A percentile compares a stretch with the other conserved stretches of the same genome.
phyloP scores from a whole-genome alignment of 2,888 invertebrate genomes.

The Meteorus colon region DNA sequence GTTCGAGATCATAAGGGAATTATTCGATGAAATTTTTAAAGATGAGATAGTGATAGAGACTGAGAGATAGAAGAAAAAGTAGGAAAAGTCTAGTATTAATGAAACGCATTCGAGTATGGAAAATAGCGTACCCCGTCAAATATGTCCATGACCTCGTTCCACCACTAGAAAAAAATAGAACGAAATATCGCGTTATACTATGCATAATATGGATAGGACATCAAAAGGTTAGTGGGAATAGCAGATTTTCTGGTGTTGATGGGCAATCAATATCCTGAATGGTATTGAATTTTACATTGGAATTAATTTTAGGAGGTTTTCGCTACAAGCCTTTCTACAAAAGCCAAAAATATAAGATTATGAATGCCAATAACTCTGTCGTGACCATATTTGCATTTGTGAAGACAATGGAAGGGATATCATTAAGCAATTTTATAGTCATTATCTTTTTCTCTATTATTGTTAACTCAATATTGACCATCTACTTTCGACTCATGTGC shows the following conservation, averaged over 20 bases:
- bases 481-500: conserved; percentile 66
- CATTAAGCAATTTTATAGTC: conserved; percentile 50
- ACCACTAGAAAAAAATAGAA: conserved; percentile 89
- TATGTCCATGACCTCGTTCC: conserved; percentile 97
- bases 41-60: neutral
- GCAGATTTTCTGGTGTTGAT: conserved; percentile 24
- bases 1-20: conserved; percentile 35
- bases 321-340: conserved; percentile 63
- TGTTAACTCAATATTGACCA: conserved; percentile 72
- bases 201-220: conserved; percentile 54
- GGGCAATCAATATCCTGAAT: conserved; percentile 23
- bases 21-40: neutral
- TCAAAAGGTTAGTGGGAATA: conserved; percentile 43
- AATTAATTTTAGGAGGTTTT: conserved; percentile 41
- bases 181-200: conserved; percentile 73
- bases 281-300: neutral
- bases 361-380: conserved; percentile 18
- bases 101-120: conserved; percentile 54
- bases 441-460: conserved; percentile 72
- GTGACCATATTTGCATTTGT: conserved; percentile 5
- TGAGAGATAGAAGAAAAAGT: neutral
- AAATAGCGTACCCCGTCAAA: conserved; percentile 92
- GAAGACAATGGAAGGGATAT: conserved; percentile 14
- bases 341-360: conserved; percentile 50
- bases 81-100: conserved; percentile 5